Base-by-base conservation (phyloP, 2,797 vertebrate genomes). In the Orientallactaga sibirica region DNA sequence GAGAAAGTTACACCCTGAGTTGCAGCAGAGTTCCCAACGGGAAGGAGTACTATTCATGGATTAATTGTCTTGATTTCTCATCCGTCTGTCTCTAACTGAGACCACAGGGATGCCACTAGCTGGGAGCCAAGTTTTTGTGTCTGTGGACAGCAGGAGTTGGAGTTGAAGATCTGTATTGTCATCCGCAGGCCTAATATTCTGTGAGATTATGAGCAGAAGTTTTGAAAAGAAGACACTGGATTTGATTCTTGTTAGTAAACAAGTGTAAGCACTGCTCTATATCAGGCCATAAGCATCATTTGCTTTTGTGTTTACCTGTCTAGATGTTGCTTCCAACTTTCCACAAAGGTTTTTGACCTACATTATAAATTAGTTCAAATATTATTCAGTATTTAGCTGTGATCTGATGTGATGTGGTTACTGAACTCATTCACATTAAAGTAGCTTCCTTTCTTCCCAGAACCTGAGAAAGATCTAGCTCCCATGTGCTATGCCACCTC, bases 21-120 rank as follows among this genome's bases (percentile, higher is more conserved):
- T 58, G 20, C 78, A 84, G 41, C 0, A 3, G 41, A 8, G 20
- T 22, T 15, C 10, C 73, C 25, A 2, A 0, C 0, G 4, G 18
- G 5, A 29, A 74, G 73, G 43, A 33, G 22, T 5, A 12, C 16
- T 29, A 19, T 19, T 27, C 68, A 1, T 3, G 4, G 6, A 62
- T 29, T 8, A 10, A 37, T 16, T 70, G 20, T 20, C 68, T 2
- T 27, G 16, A 66, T 41, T 61, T 77, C 55, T 20, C 55, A 16
- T 58, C 55, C 11, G 16, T 14, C 55, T 52, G 9, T 33, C 7
- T 62, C 52, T 78, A 29, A 6, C 19, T 64, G 67, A 83, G n/a
- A 25, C 68, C 10, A 3, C 6, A 5, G 25, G 22, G 5, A 0
- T 5, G 2, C 10, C 4, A 18, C 24, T 55, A 25, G 55, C 22